Conservation (phyloP, 1,140 invertebrate species). For the Chelonus insularis region DNA sequence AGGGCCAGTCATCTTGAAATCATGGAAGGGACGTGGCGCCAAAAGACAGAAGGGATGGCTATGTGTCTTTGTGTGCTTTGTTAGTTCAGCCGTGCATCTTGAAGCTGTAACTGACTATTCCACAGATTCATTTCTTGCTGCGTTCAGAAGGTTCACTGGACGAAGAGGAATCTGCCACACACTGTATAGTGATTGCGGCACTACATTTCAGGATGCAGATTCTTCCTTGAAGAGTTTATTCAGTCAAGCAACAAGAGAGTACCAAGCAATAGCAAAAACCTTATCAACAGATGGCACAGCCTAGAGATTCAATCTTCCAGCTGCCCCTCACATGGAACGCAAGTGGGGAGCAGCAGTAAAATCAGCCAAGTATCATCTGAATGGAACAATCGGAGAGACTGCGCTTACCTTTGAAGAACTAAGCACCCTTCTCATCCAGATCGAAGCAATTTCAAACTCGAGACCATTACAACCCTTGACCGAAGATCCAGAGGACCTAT, state of each 20-base stretch:
- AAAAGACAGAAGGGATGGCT: slow-evolving; percentile 36
- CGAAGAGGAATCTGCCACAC: slow-evolving; percentile 22
- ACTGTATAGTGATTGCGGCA: slow-evolving; percentile 29
- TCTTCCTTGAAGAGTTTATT: slow-evolving; percentile 1
- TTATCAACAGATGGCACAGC: slow-evolving; percentile 29
- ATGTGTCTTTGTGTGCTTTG: slow-evolving; percentile 35
- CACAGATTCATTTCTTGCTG: slow-evolving; percentile 34
- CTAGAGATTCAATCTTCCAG: slow-evolving; percentile 49
- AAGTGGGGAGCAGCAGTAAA: slow-evolving; percentile 45
- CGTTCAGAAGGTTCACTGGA: slow-evolving; percentile 36
- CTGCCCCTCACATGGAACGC: slow-evolving; percentile 38
- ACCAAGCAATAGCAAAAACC: no score
- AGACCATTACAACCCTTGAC: slow-evolving; percentile 23
- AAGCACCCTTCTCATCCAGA: slow-evolving; percentile 27
- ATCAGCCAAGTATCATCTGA: slow-evolving; percentile 39
- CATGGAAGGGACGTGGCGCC: slow-evolving; percentile 21
- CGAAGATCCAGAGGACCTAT: slow-evolving; percentile 14
- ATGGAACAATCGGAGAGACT: slow-evolving; percentile 3
- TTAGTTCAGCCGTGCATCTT: slow-evolving; percentile 31
- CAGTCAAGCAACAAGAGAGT: background rate
- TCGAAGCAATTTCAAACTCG: slow-evolving; percentile 39
- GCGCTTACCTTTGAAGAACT: slow-evolving; percentile 35
- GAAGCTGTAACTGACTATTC: slow-evolving; percentile 34
- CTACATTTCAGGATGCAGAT: slow-evolving; percentile 25
- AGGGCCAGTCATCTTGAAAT: slow-evolving; percentile 40